These are phyloP conservation scores for Sinocyclocheilus maitianheensis DNA, from an alignment of 2,113 vertebrate genomes.

Conservation along the genomic window DNA sequence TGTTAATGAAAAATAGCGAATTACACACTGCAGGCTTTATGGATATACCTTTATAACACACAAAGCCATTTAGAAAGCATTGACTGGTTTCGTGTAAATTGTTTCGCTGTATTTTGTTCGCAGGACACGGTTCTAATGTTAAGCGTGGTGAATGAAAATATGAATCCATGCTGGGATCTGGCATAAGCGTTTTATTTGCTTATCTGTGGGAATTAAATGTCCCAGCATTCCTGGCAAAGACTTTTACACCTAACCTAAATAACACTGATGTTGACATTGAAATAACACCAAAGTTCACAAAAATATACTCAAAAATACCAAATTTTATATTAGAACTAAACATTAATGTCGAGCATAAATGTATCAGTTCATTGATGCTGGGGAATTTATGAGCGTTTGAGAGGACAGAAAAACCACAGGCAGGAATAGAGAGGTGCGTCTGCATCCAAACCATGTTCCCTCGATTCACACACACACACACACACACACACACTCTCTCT, in stretches of 20 bases:
- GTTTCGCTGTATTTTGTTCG: neutral
- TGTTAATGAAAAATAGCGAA: neutral
- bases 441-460: conserved; percentile 1
- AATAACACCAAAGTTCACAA: conserved; percentile 52
- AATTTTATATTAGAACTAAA: conserved; percentile 50
- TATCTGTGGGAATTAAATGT: conserved; percentile 43
- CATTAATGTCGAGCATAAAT: conserved; percentile 56
- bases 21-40: neutral
- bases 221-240: conserved; percentile 49
- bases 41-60: neutral
- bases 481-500: no score
- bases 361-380: conserved; percentile 56
- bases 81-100: neutral
- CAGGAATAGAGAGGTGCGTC: conserved; percentile 29
- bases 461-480: neutral
- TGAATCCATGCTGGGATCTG: conserved; percentile 7
- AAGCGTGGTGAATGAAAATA: conserved; percentile 19
- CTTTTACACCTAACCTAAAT: conserved; percentile 46
- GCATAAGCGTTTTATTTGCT: conserved; percentile 39
- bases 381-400: conserved; percentile 52
- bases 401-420: conserved; percentile 53
- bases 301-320: conserved; percentile 52
- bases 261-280: conserved; percentile 54
- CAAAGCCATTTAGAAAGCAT: neutral
- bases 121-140: neutral